Percentiles rank a stretch among this genome's conserved stretches.
These are phyloP conservation scores for Acanthopleura granulata DNA, from an alignment of 2,888 invertebrate genomes.

Conservation along the genomic window DNA sequence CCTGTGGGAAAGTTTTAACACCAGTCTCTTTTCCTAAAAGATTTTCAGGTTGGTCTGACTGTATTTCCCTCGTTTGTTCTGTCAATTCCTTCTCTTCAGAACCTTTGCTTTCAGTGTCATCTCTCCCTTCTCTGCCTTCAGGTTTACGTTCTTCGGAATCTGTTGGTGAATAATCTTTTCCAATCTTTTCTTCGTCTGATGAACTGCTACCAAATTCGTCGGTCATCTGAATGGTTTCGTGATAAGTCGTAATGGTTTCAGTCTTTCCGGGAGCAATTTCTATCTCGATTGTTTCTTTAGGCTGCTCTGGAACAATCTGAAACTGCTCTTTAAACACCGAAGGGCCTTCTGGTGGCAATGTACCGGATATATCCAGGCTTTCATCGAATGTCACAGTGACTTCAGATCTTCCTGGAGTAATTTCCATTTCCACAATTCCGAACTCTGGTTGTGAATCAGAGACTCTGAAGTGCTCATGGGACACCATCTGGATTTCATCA, in stretches of 20 bases:
- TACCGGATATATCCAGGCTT: conserved; percentile 6
- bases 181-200: too few species aligned
- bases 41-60: too few species aligned
- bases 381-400: conserved; percentile 14
- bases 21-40: too few species aligned
- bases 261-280: not conserved
- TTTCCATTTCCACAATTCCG: conserved; percentile 22
- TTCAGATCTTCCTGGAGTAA: conserved; percentile 13
- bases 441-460: not conserved
- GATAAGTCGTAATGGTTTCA: not conserved
- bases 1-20: too few species aligned
- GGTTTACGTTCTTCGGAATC: too few species aligned
- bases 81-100: too few species aligned
- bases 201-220: too few species aligned
- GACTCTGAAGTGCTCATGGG: conserved; percentile 24
- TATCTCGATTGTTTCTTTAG: conserved; percentile 25
- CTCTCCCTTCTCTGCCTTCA: too few species aligned
- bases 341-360: not conserved
- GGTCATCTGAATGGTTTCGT: conserved; percentile 13
- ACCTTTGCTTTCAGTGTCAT: too few species aligned
- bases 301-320: not conserved
- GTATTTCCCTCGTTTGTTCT: too few species aligned
- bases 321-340: not conserved
- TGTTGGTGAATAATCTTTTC: too few species aligned
- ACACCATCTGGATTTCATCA: not conserved